Evolutionary conservation across 2,888 invertebrate species (phyloP).

Genomic region (Macrosoma leucophasiata): DNA sequence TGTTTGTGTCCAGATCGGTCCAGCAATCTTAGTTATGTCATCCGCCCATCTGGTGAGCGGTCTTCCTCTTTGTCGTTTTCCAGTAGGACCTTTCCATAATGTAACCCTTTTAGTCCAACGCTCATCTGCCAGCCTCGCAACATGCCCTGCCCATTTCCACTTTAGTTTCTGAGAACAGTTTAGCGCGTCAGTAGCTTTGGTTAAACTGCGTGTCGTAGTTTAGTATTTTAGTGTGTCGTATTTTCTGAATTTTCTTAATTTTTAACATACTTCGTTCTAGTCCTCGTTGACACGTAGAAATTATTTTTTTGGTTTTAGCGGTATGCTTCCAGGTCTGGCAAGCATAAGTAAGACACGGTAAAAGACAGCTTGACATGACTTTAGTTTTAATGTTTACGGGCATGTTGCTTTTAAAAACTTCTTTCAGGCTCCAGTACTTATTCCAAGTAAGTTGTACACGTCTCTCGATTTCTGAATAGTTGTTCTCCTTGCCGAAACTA

Average conservation of each 20-base stretch:
- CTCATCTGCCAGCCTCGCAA: no score
- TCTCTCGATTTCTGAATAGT: no score
- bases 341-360: slow-evolving; percentile 23
- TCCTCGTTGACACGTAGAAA: not conserved
- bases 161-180: no score
- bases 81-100: no score
- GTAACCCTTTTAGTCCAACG: no score
- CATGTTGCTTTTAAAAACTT: slow-evolving; percentile 23
- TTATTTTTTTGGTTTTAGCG: not conserved
- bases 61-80: no score
- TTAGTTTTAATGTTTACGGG: slow-evolving; percentile 22
- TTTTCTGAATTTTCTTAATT: not conserved
- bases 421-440: slow-evolving; percentile 23
- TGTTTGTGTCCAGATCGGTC: no score
- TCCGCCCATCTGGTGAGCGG: no score
- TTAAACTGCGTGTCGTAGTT: no score
- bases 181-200: no score
- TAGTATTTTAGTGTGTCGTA: slow-evolving; percentile 11
- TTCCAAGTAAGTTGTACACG: slow-evolving; percentile 21
- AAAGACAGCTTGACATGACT: slow-evolving; percentile 18
- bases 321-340: slow-evolving; percentile 18
- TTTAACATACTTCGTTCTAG: slow-evolving; percentile 1
- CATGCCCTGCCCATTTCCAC: no score
- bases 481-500: slow-evolving; percentile 10
- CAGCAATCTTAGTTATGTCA: no score